These are phyloP conservation scores for Pantelozetes paolii DNA, from an alignment of 2,888 invertebrate species.

Conservation along the genomic window DNA sequence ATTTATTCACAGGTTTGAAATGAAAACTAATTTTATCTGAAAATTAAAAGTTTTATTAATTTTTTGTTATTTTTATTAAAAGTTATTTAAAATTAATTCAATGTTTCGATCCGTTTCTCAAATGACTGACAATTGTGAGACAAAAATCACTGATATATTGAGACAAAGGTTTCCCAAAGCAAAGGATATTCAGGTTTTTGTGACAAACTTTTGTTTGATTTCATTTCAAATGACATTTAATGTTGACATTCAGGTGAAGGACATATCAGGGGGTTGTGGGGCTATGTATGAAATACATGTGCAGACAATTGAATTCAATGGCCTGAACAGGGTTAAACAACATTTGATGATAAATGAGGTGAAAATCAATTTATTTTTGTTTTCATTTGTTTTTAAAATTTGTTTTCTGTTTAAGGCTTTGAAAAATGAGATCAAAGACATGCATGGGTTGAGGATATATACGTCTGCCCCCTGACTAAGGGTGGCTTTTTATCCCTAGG, in stretches of 20 bases:
- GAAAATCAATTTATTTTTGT: background rate
- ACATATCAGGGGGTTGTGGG: constrained; percentile 40
- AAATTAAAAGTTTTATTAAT: background rate
- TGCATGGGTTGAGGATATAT: constrained; percentile 41
- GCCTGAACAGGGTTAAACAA: constrained; percentile 32
- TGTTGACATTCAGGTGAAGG: constrained; percentile 27
- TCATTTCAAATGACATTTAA: too few relatives aligned
- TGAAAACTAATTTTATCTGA: background rate
- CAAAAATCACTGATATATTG: background rate
- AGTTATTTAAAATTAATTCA: background rate
- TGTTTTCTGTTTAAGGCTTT: constrained; percentile 11
- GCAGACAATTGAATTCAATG: constrained; percentile 14
- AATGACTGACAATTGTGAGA: background rate
- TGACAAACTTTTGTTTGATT: too few relatives aligned
- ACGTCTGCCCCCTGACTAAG: background rate
- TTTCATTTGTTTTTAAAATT: background rate
- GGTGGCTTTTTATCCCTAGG: background rate
- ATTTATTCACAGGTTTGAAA: constrained; percentile 8
- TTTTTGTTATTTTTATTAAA: background rate
- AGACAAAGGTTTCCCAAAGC: constrained; percentile 37
- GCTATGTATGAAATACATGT: constrained; percentile 41
- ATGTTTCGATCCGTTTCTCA: constrained; percentile 4
- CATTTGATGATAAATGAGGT: constrained; percentile 35
- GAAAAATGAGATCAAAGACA: constrained; percentile 39
- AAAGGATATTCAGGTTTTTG: constrained; percentile 16